Conservation (phyloP, 2,113 vertebrate species). For the Plecotus auritus region DNA sequence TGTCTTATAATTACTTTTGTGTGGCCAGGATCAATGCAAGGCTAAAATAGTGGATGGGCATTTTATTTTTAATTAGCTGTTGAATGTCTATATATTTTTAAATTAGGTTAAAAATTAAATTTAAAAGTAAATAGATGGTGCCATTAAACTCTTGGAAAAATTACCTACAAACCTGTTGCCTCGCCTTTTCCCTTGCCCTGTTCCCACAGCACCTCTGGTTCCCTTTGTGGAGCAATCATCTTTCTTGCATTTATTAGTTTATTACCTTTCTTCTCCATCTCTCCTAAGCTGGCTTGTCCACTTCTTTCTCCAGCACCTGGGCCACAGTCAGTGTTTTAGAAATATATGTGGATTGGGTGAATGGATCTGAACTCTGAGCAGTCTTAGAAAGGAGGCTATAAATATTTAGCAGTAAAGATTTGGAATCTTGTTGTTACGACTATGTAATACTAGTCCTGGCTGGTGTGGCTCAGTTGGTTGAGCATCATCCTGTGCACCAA, state of each 20-base stretch:
- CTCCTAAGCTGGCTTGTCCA: background rate
- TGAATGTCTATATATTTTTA: background rate
- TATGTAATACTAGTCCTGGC: no score
- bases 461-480: no score
- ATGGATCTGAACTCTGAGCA: background rate
- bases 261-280: background rate
- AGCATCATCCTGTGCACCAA: no score
- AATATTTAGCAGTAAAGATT: background rate
- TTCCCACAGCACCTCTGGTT: fast-evolving
- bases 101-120: conserved; percentile 28
- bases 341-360: background rate
- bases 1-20: background rate
- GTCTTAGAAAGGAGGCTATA: background rate
- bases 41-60: background rate
- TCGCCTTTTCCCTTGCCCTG: background rate
- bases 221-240: fast-evolving
- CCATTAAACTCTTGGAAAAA: background rate
- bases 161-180: background rate
- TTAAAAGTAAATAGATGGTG: background rate
- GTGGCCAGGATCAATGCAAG: background rate
- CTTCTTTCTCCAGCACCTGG: background rate
- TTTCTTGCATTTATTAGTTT: background rate
- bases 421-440: background rate
- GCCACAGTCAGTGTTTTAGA: background rate
- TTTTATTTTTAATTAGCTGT: conserved; percentile 18